Conservation (phyloP, 2,888 invertebrate species). For the Dioctria linearis region DNA sequence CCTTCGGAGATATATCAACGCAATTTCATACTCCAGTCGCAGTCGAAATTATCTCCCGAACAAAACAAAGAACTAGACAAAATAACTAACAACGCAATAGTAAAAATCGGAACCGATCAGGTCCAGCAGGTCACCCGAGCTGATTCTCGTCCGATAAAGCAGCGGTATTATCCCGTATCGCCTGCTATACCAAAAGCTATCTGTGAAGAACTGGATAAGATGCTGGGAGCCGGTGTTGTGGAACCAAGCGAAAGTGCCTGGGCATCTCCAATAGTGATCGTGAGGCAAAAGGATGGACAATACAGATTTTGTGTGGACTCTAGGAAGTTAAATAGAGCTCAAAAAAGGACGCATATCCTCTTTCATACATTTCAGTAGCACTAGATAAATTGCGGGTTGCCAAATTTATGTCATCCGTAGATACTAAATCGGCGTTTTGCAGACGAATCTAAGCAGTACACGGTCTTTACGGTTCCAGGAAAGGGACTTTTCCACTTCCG, state of each 20-base stretch:
- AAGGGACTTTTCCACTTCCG: too few species aligned
- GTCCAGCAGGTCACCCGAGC: too few species aligned
- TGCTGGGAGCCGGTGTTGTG: rapidly evolving
- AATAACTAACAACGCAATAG: too few species aligned
- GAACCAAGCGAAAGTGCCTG: too few species aligned
- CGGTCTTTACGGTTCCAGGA: background rate
- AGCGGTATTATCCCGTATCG: background rate
- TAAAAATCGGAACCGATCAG: too few species aligned
- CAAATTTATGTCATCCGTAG: too few species aligned
- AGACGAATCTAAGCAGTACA: background rate
- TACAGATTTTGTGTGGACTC: background rate
- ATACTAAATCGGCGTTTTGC: background rate
- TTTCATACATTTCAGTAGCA: background rate
- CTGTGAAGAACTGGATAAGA: background rate
- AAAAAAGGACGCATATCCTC: background rate
- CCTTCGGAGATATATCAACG: too few species aligned
- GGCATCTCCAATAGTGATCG: too few species aligned
- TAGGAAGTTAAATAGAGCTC: background rate
- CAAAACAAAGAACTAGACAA: too few species aligned
- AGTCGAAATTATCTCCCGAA: too few species aligned
- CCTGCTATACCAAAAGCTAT: background rate
- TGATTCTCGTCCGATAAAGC: background rate
- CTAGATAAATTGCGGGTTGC: background rate
- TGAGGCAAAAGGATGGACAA: background rate
- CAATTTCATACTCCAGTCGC: too few species aligned